Evolutionary conservation across 2,113 vertebrate genomes (phyloP), one percentile per base, ranked within the genome.

Genomic region (Panurus biarmicus): DNA sequence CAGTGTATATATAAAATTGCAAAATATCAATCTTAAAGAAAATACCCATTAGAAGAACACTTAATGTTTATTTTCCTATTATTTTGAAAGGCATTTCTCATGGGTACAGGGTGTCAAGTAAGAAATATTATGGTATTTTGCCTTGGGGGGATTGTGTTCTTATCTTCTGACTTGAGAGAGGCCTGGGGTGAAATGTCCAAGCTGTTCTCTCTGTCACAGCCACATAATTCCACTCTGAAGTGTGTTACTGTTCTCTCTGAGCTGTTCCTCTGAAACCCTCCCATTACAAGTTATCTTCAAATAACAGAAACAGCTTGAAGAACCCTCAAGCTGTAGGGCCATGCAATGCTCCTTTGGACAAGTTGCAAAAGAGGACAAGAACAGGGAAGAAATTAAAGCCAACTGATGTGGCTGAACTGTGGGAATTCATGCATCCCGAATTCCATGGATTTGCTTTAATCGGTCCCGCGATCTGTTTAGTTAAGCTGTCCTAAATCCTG

Each of bases 141-240:
- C 89, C 88, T 90, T 81, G 65, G 51, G 48, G n/a, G 29, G 36
- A 81, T 75, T 72, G 76, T 61, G 53, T 57, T 81, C 79, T 81
- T 93, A 92, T 90, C 64, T 89, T 87, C 64, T 17, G 3, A 57
- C 53, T 74, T 69, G 44, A 0, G 0, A 94, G 78, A 87, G 79
- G 61, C 73, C 87, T 70, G 65, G 44, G 48, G 65, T 96, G 86
- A 94, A 79, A 91, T 47, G 77, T 44, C 93, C 91, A 94, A 92
- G 93, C 93, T 96, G 93, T 96, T 96, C 90, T 85, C 74, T 2
- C 85, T 91, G 90, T 90, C 74, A 61, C 11, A 90, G 72, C 62
- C 89, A 76, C 47, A 38, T 40, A 89, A 92, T 57, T 79, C 53
- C 62, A 10, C 80, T 82, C 36, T 69, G 70, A 90, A 85, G 77